These are phyloP conservation scores for Falco naumanni DNA, from an alignment of 2,797 vertebrate species.

Conservation along the genomic window DNA sequence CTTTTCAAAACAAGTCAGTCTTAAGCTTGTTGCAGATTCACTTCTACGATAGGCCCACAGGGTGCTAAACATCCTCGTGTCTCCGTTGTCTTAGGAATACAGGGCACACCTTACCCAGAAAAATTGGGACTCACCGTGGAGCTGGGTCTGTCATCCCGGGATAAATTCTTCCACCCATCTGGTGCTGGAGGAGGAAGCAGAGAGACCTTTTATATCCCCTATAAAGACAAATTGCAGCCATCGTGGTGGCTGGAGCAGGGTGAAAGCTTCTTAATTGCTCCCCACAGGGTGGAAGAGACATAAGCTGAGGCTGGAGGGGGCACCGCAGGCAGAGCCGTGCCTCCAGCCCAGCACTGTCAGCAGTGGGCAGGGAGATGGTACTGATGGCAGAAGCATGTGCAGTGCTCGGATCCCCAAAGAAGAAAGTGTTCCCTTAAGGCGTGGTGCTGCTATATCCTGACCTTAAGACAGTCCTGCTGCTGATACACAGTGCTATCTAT, in stretches of 20 bases:
- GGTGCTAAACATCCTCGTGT: not conserved
- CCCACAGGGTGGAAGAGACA: not conserved
- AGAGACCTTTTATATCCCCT: not conserved
- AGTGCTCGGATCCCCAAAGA: not conserved
- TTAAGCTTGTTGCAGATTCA: slow-evolving; percentile 46
- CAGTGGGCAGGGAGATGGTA: not conserved
- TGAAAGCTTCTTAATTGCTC: slow-evolving; percentile 1
- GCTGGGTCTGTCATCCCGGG: not conserved
- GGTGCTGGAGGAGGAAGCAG: not conserved
- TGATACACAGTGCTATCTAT: not conserved
- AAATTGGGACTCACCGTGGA: not conserved
- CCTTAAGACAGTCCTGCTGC: not conserved
- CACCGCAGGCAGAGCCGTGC: not conserved
- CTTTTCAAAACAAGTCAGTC: slow-evolving; percentile 55
- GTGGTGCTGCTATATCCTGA: not conserved
- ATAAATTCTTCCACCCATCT: not conserved
- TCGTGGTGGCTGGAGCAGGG: not conserved
- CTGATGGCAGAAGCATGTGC: not conserved
- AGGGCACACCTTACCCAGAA: not conserved
- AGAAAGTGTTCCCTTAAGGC: not conserved
- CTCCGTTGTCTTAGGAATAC: not conserved
- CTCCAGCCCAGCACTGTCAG: not conserved
- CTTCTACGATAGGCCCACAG: not conserved
- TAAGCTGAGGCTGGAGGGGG: not conserved
- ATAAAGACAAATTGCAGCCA: not conserved